Evolutionary conservation across 2,113 vertebrate species (phyloP).

Genomic region (Phocoena sinus): DNA sequence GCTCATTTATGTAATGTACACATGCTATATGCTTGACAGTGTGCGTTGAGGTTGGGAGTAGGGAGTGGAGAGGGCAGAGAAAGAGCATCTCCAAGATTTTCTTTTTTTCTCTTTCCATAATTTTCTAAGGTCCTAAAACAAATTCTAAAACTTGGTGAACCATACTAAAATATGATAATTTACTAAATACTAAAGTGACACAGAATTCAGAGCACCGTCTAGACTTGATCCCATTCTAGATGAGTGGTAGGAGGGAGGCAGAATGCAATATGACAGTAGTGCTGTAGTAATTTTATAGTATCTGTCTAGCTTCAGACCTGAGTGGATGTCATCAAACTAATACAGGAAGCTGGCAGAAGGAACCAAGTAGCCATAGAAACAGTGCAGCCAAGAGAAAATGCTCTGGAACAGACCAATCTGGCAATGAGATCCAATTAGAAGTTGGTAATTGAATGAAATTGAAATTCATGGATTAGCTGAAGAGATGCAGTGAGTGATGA

Average conservation of each 20-base stretch:
- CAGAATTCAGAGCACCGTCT: not conserved
- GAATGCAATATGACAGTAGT: not conserved
- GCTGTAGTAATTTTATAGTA: not conserved
- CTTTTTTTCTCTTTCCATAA: not conserved
- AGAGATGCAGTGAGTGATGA: slow-evolving; percentile 20
- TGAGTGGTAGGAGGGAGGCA: not conserved
- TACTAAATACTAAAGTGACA: not conserved
- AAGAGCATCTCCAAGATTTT: not conserved
- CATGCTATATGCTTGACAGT: not conserved
- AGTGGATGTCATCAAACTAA: not conserved
- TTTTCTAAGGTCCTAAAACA: slow-evolving; percentile 6
- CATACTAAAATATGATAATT: not conserved
- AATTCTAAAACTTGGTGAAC: not conserved
- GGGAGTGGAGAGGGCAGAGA: not conserved
- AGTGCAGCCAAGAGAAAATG: not conserved
- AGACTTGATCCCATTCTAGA: not conserved
- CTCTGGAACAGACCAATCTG: slow-evolving; percentile 35
- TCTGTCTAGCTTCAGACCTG: not conserved
- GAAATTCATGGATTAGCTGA: slow-evolving; percentile 39
- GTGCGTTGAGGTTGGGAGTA: not conserved
- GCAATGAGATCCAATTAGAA: slow-evolving; percentile 61
- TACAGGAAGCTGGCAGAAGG: not conserved
- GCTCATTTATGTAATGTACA: not conserved
- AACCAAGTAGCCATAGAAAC: slow-evolving; percentile 40
- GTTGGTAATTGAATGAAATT: slow-evolving; percentile 50